These are phyloP conservation scores for Epinotia demarniana DNA, from an alignment of 2,888 invertebrate species.

Conservation along the genomic window DNA sequence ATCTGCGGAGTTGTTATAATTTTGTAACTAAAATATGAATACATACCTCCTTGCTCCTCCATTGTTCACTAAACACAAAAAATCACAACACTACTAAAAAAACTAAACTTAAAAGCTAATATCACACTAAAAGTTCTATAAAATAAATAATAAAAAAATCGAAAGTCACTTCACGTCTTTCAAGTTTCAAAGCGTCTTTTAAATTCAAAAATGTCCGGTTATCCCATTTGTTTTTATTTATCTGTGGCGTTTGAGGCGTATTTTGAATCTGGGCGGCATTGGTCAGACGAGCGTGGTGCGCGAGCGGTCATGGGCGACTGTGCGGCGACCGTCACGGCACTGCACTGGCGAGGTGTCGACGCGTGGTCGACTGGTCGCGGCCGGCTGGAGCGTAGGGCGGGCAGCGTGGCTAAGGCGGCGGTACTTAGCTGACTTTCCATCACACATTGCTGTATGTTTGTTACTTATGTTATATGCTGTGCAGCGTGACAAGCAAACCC, in stretches of 20 bases:
- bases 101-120: constrained; percentile 71
- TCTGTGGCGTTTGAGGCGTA: constrained; percentile 74
- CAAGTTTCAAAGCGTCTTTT: constrained; percentile 47
- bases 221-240: constrained; percentile 70
- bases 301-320: constrained; percentile 34
- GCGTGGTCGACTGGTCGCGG: background rate
- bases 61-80: constrained; percentile 56
- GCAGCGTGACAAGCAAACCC: too few species aligned
- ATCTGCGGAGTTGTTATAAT: background rate
- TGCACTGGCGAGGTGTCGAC: constrained; percentile 1
- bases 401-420: background rate
- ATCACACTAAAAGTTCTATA: constrained; percentile 70
- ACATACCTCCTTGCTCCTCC: constrained; percentile 77
- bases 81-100: constrained; percentile 56
- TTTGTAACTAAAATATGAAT: constrained; percentile 30
- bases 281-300: constrained; percentile 51
- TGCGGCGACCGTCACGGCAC: background rate
- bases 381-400: constrained; percentile 6
- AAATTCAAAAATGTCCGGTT: constrained; percentile 52
- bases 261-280: constrained; percentile 72
- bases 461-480: too few species aligned
- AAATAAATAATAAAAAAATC: constrained; percentile 16
- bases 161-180: constrained; percentile 43
- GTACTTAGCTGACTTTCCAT: background rate
- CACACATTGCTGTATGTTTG: too few species aligned